A percentile compares a stretch with the other conserved stretches of the same genome.
These are phyloP conservation scores for Forbesichthys papilliferus DNA, from an alignment of 2,113 vertebrate species.

Conservation along the genomic window DNA sequence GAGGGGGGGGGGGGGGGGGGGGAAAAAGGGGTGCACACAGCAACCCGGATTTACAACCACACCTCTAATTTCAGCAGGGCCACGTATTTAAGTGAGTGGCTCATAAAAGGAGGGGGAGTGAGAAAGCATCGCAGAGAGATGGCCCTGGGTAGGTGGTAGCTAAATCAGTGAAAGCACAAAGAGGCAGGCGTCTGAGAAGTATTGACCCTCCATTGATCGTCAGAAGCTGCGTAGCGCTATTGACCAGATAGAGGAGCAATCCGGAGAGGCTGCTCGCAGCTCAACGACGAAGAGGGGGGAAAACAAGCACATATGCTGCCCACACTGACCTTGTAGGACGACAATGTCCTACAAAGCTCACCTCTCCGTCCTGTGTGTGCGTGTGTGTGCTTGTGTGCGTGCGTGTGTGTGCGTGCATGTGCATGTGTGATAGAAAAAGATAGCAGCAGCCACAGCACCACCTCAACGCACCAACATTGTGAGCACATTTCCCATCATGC, in stretches of 20 bases:
- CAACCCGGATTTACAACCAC: slow-evolving; percentile 68
- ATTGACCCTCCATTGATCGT: slow-evolving; percentile 82
- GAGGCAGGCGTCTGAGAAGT: slow-evolving; percentile 82
- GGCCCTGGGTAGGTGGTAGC: slow-evolving; percentile 73
- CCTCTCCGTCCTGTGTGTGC: slow-evolving; percentile 49
- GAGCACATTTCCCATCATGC: slow-evolving; percentile 66
- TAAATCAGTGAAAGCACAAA: slow-evolving; percentile 82
- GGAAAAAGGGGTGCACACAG: slow-evolving; percentile 33
- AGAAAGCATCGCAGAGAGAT: slow-evolving; percentile 23
- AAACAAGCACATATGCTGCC: slow-evolving; percentile 70
- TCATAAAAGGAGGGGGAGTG: slow-evolving; percentile 67
- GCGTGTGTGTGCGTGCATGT: background rate
- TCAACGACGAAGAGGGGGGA: slow-evolving; percentile 64
- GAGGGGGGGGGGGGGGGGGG: background rate
- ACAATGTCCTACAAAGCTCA: slow-evolving; percentile 67
- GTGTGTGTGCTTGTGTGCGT: background rate
- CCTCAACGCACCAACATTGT: slow-evolving; percentile 28
- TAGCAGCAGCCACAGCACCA: slow-evolving; percentile 63
- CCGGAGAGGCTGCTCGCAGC: slow-evolving; percentile 72
- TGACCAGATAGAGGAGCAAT: slow-evolving; percentile 80
- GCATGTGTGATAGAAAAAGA: slow-evolving; percentile 50
- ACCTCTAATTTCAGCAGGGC: slow-evolving; percentile 72
- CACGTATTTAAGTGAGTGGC: slow-evolving; percentile 72
- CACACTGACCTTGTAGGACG: slow-evolving; percentile 76
- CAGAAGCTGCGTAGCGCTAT: slow-evolving; percentile 78